These are phyloP conservation scores for Peromyscus attwateri DNA, from an alignment of 2,797 vertebrate genomes.

Conservation along the genomic window DNA sequence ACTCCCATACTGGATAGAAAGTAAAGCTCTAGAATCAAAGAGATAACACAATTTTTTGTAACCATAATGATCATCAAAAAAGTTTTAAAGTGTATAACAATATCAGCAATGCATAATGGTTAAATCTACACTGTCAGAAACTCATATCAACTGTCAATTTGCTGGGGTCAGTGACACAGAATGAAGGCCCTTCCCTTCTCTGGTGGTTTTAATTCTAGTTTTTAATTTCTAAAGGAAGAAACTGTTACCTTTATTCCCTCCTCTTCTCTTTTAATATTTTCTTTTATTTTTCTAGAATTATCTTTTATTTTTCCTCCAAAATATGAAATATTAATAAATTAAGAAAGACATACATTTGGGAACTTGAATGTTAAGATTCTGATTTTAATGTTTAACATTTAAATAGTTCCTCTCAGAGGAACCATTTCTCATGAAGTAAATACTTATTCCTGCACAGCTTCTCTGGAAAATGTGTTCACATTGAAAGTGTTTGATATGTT, in stretches of 20 bases:
- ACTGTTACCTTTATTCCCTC: fast-evolving
- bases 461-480: background rate
- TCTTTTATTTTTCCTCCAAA: background rate
- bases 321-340: background rate
- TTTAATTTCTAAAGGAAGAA: background rate
- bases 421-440: background rate
- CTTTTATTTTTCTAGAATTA: background rate
- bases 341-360: background rate
- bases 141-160: background rate
- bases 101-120: background rate
- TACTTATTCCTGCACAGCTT: background rate
- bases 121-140: background rate
- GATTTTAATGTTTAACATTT: background rate
- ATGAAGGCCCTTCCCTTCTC: background rate
- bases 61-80: background rate
- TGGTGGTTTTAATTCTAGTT: background rate
- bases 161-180: background rate
- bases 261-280: background rate
- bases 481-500: background rate
- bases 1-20: background rate
- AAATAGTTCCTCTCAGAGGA: background rate
- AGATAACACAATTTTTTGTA: background rate
- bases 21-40: background rate
- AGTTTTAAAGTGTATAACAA: background rate
- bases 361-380: background rate